Base-by-base conservation (phyloP, 2,113 vertebrate species). In the Azemiops feae region DNA sequence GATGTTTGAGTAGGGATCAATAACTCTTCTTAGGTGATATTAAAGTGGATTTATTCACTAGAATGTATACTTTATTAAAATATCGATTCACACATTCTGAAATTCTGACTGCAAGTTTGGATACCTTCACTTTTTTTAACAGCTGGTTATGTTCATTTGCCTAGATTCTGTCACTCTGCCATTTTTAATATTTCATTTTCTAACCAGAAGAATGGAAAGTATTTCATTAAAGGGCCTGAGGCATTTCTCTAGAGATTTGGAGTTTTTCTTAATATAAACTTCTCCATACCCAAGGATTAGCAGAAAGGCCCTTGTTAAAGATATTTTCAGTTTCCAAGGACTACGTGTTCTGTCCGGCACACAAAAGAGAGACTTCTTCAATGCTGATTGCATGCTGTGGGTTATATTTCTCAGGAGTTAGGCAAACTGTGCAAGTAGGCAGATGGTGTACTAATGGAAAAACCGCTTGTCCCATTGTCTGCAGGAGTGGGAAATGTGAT, bases 371-470 rank as follows among this genome's bases (percentile, higher is more conserved):
- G 34, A 10, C 34, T 81, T 43, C 74, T 81, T 81, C 74, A 22
- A 81, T 81, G 34, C 18, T 81, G 74, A 39, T 81, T 81, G 34
- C 34, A 81, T 22, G 34, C 34, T 81, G 34, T 81, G 34, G 34
- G 18, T 81, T 81, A 43, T 81, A 43, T 81, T 81, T 81, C 34
- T 81, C 18, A 81, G 74, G 74, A 81, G 34, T 81, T 81, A n/a
- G 64, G 64, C 64, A 69, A 69, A 69, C 64, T 69, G 6, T 90
- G 53, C 39, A 55, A 92, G 39, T 34, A 89, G 81, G 69, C 74
- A 90, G 91, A 92, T 92, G 87, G 91, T 89, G 54, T 88, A 53
- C 88, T 74, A 55, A 92, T 92, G 30, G 88, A 47, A 90, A 81
- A 90, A 58, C 92, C 52, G 22, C 53, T 92, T 88, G 57, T 92